Base-by-base conservation (phyloP, 2,888 invertebrate species). In the Enchytraeus crypticus region DNA sequence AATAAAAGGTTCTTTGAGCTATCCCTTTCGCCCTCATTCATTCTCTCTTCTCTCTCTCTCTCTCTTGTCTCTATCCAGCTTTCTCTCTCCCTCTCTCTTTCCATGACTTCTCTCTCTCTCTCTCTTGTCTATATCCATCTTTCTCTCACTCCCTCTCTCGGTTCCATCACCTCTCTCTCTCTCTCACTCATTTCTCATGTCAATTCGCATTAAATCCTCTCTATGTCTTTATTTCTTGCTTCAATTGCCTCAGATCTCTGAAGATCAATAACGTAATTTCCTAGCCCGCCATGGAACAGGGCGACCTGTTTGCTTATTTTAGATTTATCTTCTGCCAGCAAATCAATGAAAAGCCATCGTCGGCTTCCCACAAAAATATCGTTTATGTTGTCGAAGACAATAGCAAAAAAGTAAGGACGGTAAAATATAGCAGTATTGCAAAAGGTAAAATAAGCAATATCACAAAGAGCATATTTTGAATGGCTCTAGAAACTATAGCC, bases 231-330 rank as follows among this genome's bases (percentile, higher is more conserved):
- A 11, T 43, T n/a, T 43, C 14, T 43, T 14, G 11, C 43, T 43
- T 11, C 43, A 43, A 14, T n/a, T 43, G 43, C n/a, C n/a, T n/a
- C n/a, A 14, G 11, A 11, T 43, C 18, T 11, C 14, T 49, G 5
- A 33, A 18, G 8, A 11, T 14, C 11, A 11, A 8, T 59, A n/a
- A 30, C 61, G 32, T 32, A 56, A 59, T 45, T 60, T 62, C 14
- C 43, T n/a, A 14, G 43, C 43, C 11, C n/a, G 43, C 43, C n/a
- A 14, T 43, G 14, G 43, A 43, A 11, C 14, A 11, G 43, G 43
- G 43, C 11, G 18, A 43, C 43, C 43, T 43, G 14, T 43, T 14
- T 11, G 43, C n/a, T n/a, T n/a, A 43, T 43, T 43, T n/a, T n/a
- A n/a, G n/a, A n/a, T n/a, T n/a, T n/a, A n/a, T n/a, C n/a, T n/a